Base-by-base conservation (phyloP, 2,888 invertebrate species). In the Tethea ocularis region DNA sequence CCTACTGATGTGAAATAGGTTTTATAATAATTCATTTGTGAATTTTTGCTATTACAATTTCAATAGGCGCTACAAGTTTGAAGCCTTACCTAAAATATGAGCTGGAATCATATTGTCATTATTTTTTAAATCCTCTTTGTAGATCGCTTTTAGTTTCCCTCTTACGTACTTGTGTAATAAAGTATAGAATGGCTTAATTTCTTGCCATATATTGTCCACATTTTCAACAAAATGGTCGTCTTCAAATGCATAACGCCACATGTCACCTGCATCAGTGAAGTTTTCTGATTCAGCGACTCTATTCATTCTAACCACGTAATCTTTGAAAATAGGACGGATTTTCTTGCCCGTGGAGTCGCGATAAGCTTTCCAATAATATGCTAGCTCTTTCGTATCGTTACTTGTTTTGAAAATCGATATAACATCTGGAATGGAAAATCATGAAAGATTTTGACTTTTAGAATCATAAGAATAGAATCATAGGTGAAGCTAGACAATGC, bases 291-390 rank as follows among this genome's bases (percentile, higher is more conserved):
- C 72, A 1, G 96, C 95, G 0, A 95, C 95, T 67, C 91, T 89
- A 73, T 96, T 96, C 79, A 94, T 94, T 63, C 95, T 89, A 11
- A 85, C 78, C 0, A 96, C 94, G 68, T 95, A 96, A 68, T 93
- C 91, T 72, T 93, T 91, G 78, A 95, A 96, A 60, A 94, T 84
- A 0, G 93, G 86, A 41, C 94, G 87, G 75, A 96, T 94, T 80
- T 93, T 93, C 64, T 85, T 94, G 4, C 96, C 96, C 11, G 95
- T 94, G 0, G 86, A 93, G 71, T 95, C 94, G 65, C 96, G 87
- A 93, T 95, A 96, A 0, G 89, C 91, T 71, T 92, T 93, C 96
- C 96, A 96, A 59, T 94, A 94, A 69, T 95, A 94, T 4, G 88
- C 75, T 56, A 96, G 82, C 78, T 95, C 94, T 58, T 95, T 92